Percentiles rank a stretch among this genome's conserved stretches.
These are phyloP conservation scores for Andrena dorsata DNA, from an alignment of 2,888 invertebrate species.

Conservation along the genomic window DNA sequence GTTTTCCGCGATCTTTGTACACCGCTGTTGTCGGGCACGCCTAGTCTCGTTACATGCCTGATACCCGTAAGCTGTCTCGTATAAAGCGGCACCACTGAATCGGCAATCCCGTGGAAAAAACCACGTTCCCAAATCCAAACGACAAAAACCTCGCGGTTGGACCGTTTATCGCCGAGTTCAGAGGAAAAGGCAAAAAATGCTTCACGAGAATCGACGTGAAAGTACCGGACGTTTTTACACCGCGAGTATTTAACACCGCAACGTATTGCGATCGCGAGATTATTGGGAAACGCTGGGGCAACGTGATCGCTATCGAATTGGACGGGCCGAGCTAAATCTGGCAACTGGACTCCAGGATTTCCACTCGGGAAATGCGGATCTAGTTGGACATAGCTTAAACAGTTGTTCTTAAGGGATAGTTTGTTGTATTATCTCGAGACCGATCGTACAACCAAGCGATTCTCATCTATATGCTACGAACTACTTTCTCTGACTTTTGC, in stretches of 20 bases:
- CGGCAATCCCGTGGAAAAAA: background rate
- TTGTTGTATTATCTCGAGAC: slow-evolving; percentile 6
- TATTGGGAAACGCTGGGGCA: slow-evolving; percentile 2
- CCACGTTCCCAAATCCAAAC: background rate
- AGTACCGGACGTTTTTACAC: background rate
- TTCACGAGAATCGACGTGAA: no score
- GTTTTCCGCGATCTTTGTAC: slow-evolving; percentile 41
- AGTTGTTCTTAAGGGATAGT: slow-evolving; percentile 42
- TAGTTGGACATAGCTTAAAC: slow-evolving; percentile 33
- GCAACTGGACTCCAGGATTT: slow-evolving; percentile 52
- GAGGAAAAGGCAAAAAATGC: no score
- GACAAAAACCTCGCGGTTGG: no score
- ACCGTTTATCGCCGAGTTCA: background rate
- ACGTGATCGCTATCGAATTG: slow-evolving; percentile 57
- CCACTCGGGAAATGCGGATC: slow-evolving; percentile 29
- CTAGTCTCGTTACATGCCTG: background rate
- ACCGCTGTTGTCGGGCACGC: slow-evolving; percentile 11
- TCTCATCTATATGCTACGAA: no score
- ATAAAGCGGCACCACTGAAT: slow-evolving; percentile 11
- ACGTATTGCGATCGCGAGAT: slow-evolving; percentile 4
- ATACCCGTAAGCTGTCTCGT: background rate
- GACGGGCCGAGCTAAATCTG: slow-evolving; percentile 43
- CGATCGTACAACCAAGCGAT: background rate
- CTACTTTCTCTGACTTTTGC: background rate
- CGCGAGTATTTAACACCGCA: slow-evolving; percentile 3